A percentile compares a stretch with the other conserved stretches of the same genome.
Conservation (phyloP, 1,140 invertebrate species). For the Dendroctonus valens region DNA sequence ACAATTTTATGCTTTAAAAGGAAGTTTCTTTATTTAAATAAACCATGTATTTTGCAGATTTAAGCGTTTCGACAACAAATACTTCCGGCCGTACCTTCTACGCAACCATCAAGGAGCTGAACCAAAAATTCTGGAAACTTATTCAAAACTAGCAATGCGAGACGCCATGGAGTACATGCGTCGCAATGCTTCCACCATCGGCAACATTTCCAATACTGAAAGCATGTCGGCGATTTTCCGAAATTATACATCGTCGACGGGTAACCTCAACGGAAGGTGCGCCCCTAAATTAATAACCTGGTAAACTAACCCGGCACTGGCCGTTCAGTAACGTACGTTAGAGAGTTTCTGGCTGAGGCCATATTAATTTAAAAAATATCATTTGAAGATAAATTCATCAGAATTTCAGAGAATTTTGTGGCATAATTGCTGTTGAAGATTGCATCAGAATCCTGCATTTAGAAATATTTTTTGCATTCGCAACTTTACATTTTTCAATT, state of each 20-base stretch:
- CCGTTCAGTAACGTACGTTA: slow-evolving; percentile 19
- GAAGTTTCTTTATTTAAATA: no score
- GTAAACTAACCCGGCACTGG: slow-evolving; percentile 43
- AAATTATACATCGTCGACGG: slow-evolving; percentile 70
- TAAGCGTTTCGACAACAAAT: slow-evolving; percentile 91
- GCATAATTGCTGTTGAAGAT: no score
- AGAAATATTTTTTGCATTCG: no score
- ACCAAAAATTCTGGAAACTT: slow-evolving; percentile 92
- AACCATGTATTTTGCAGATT: slow-evolving; percentile 59
- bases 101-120: slow-evolving; percentile 84
- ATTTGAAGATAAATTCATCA: no score
- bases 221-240: slow-evolving; percentile 88
- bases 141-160: slow-evolving; percentile 88
- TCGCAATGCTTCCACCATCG: slow-evolving; percentile 78
- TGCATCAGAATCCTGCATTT: no score
- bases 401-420: no score
- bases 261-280: slow-evolving; percentile 80
- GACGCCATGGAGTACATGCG: slow-evolving; percentile 91
- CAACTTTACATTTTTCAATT: no score
- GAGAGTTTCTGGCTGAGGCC: background rate
- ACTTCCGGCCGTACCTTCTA: slow-evolving; percentile 83
- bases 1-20: no score
- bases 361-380: no score
- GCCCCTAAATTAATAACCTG: slow-evolving; percentile 47
- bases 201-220: slow-evolving; percentile 79